Evolutionary conservation across 2,888 invertebrate species (phyloP), one percentile per base, ranked within the genome.

Genomic region (Leptinotarsa haldemani): DNA sequence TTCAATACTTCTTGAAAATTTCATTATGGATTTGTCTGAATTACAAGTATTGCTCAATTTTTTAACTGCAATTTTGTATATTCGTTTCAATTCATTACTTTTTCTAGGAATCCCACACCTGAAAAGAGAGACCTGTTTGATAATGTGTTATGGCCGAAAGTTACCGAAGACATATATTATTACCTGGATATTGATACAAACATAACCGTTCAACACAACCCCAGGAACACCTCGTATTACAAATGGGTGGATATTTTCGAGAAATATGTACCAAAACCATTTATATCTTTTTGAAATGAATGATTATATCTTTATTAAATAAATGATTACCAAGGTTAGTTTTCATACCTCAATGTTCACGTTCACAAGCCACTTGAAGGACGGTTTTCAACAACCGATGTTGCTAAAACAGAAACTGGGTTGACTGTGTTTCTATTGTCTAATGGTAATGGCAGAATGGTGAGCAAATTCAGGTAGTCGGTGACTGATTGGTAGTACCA

Each of bases 81-180:
- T 2, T 18, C 9, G 18, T 12, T 40, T 40, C 40, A 50, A 40
- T 30, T 18, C 48, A 13, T 61, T 65, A 46, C 16, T 53, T 53
- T 61, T 77, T 77, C 18, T 20, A 77, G 77, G 46, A 73, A 75
- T 58, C 77, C 77, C 20, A 77, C 77, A 12, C 77, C 77, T 20
- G 47, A 50, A 13, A 66, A 69, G 52, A 66, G 64, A 15, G 66
- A 58, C 64, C n/a, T 77, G 25, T 69, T 75, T 65, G 65, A 75
- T 16, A 67, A 73, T 53, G 13, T 73, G 18, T 63, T 48, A 22
- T 75, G 75, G 75, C 75, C 75, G 1, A 73, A 63, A 61, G 40
- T 75, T 12, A 64, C 65, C 5, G 2, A 20, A 18, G n/a, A 65
- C 18, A 20, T 66, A 5, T 70, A 67, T 47, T 67, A 58, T 30